Evolutionary conservation across 1,140 invertebrate genomes (phyloP).

Genomic region (Diorhabda carinulata): DNA sequence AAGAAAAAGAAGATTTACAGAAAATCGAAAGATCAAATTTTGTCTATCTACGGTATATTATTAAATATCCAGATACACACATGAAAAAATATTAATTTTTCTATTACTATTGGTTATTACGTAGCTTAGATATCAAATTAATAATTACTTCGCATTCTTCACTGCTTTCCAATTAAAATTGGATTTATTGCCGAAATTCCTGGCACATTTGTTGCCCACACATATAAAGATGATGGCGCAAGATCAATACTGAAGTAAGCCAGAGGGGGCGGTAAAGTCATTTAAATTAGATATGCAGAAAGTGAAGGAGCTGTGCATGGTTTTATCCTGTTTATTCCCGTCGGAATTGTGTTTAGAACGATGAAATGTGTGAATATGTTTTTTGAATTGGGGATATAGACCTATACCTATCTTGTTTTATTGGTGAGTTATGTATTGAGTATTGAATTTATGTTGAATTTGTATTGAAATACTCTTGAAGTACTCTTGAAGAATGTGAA

Average conservation of each 20-base stretch:
- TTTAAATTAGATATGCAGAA: slow-evolving; percentile 4
- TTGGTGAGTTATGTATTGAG: no score
- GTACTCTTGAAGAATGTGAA: no score
- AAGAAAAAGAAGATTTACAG: no score
- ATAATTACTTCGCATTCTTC: background rate
- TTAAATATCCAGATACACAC: no score
- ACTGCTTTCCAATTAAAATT: background rate
- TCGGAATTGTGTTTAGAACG: slow-evolving; percentile 3
- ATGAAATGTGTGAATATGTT: background rate
- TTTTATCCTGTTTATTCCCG: background rate
- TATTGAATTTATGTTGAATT: no score
- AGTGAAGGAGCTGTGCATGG: no score
- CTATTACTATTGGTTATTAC: no score
- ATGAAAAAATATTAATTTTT: no score
- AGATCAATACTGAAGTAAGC: slow-evolving; percentile 10
- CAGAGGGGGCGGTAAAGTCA: slow-evolving; percentile 13
- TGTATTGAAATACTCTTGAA: no score
- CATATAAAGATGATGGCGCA: background rate
- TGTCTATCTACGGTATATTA: no score
- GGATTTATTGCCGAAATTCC: background rate
- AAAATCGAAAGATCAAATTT: no score
- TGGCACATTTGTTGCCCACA: background rate
- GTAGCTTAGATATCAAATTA: no score
- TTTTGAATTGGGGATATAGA: background rate
- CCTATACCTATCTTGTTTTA: background rate